A percentile compares a stretch with the other conserved stretches of the same genome.
Conservation (phyloP, 2,797 vertebrate species). For the Acanthis flammea region DNA sequence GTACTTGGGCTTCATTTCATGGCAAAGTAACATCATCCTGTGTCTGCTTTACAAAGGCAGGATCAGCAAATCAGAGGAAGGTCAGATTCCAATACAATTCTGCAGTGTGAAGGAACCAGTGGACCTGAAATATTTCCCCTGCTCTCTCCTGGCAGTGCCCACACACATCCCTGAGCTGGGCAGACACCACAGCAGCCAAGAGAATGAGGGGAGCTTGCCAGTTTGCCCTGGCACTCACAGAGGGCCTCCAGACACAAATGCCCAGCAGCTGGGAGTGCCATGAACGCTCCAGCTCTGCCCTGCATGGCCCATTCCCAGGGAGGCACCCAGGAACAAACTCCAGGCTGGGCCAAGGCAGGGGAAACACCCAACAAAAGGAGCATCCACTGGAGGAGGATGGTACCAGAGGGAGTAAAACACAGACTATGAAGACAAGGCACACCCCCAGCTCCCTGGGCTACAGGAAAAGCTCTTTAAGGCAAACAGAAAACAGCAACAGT, state of each 20-base stretch:
- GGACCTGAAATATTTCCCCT: background rate
- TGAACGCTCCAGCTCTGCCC: background rate
- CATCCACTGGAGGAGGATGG: background rate
- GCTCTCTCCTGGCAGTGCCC: background rate
- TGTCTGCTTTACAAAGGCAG: background rate
- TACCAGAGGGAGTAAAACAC: background rate
- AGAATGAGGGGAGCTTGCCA: background rate
- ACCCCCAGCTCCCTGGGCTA: background rate
- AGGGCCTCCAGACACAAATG: background rate
- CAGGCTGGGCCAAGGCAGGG: background rate
- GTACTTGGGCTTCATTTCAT: background rate
- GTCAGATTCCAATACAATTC: background rate
- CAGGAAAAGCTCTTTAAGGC: background rate
- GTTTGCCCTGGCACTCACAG: background rate
- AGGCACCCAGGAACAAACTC: background rate
- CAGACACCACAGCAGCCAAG: background rate
- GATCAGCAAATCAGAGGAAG: background rate
- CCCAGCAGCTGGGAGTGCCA: background rate
- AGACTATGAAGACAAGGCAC: fast-evolving
- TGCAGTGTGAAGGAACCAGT: fast-evolving
- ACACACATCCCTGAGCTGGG: background rate
- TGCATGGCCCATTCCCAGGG: fast-evolving
- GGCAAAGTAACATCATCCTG: background rate
- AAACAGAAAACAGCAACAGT: background rate
- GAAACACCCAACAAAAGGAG: background rate